Percentiles rank a stretch among this genome's conserved stretches.
These are phyloP conservation scores for Miopithecus talapoin DNA, from an alignment of 2,797 vertebrate genomes.

Conservation along the genomic window DNA sequence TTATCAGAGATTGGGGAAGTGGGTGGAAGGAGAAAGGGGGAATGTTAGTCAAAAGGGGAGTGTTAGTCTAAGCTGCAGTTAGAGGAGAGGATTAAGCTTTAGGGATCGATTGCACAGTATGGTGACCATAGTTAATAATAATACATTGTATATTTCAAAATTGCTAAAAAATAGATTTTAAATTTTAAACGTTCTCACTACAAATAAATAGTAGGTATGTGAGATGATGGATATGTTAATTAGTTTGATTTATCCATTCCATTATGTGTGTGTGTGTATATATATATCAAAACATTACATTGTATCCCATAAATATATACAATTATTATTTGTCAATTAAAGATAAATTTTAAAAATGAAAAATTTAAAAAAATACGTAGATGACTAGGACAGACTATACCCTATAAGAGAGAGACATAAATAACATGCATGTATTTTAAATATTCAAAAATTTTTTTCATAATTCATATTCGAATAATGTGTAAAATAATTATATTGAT, in stretches of 20 bases:
- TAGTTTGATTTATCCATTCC: too few relatives aligned
- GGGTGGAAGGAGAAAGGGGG: neutral
- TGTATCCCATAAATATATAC: neutral
- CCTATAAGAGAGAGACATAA: neutral
- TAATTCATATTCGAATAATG: neutral
- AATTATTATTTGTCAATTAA: too few relatives aligned
- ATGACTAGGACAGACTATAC: neutral
- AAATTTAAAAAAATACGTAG: neutral
- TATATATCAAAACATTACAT: neutral
- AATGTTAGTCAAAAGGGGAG: neutral
- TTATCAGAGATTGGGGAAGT: neutral
- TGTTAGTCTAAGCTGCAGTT: too few relatives aligned
- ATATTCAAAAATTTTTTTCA: neutral
- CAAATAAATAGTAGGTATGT: too few relatives aligned
- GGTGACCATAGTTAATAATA: too few relatives aligned
- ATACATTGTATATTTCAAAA: neutral
- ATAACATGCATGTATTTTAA: constrained; percentile 12
- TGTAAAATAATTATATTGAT: neutral
- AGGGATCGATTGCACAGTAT: too few relatives aligned
- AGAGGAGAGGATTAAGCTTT: too few relatives aligned
- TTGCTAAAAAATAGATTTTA: neutral
- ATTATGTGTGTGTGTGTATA: neutral
- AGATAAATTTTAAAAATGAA: too few relatives aligned
- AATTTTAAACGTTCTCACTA: neutral
- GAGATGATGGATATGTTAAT: too few relatives aligned